A percentile compares a stretch with the other conserved stretches of the same genome.
These are phyloP conservation scores for Lapara coniferarum DNA, from an alignment of 2,888 invertebrate genomes.

Conservation along the genomic window DNA sequence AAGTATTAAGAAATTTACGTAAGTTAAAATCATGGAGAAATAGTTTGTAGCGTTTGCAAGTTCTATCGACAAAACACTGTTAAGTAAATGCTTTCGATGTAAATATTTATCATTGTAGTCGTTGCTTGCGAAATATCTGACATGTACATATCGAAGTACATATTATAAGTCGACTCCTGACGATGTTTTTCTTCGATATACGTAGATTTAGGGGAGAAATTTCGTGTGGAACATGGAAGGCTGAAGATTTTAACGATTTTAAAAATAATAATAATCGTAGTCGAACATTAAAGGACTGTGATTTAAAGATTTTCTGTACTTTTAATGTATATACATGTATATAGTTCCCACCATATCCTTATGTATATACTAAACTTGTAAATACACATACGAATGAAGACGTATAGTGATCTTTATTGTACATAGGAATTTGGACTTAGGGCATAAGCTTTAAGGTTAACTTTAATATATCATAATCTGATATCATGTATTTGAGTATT, in stretches of 20 bases:
- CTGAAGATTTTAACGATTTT: slow-evolving; percentile 21
- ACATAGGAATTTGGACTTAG: slow-evolving; percentile 52
- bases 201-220: slow-evolving; percentile 19
- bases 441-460: slow-evolving; percentile 30
- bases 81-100: background rate
- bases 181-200: slow-evolving; percentile 21
- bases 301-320: slow-evolving; percentile 27
- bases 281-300: slow-evolving; percentile 21
- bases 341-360: slow-evolving; percentile 20
- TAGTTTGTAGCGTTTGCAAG: no score
- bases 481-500: slow-evolving; percentile 28
- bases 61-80: no score
- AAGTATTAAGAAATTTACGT: no score
- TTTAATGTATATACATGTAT: slow-evolving; percentile 35
- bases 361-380: slow-evolving; percentile 42
- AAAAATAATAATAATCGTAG: slow-evolving; percentile 12
- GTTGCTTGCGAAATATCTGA: background rate
- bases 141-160: slow-evolving; percentile 18
- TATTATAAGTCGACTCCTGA: slow-evolving; percentile 14
- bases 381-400: slow-evolving; percentile 55
- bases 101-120: slow-evolving; percentile 1
- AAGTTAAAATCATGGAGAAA: no score
- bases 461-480: slow-evolving; percentile 38
- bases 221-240: slow-evolving; percentile 23
- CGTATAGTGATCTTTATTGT: slow-evolving; percentile 72